Base-by-base conservation (phyloP, 2,113 vertebrate genomes). In the Laterallus jamaicensis region DNA sequence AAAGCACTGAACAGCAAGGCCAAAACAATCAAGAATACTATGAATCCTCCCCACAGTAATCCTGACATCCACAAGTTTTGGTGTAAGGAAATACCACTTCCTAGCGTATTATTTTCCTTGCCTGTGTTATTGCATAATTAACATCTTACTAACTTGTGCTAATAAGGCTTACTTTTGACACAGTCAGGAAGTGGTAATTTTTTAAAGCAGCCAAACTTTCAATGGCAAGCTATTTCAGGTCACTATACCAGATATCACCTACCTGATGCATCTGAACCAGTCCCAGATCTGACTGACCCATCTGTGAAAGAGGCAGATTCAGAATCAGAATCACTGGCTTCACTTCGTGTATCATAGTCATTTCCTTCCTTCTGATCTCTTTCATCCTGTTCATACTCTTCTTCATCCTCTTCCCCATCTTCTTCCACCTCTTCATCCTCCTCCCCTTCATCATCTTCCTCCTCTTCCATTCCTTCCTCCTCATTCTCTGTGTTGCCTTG, bases 321-420 rank as follows among this genome's bases (percentile, higher is more conserved):
- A 18, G 99, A 99, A 56, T 99, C 99, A 6, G 99, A 99, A 96
- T 99, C 99, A 0, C 99, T 99, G 62, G 99, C 99, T 96, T 99
- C 99, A 56, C 99, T 99, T 78, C 99, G 98, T 4, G 99, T 99
- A 86, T 99, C 99, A 26, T 99, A 99, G 97, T 99, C 99, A 39
- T 98, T 98, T 81, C 97, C 98, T 82, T 99, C 98, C 86, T 98
- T 98, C 85, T 98, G 96, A 97, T 99, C 94, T 96, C 98, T 96
- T 47, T 99, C 99, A 59, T 99, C 99, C 18, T 98, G 98, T 95
- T 99, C 99, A 54, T 99, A 99, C 7, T 99, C 98, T 24, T 98
- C 99, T 64, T 98, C 98, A 28, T 97, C 98, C 40, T 95, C 98
- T 16, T 96, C 98, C 31, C 98, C 98, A 32, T 98, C 98, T 20